phyloP scores from a whole-genome alignment of 1,140 invertebrate species.

The Leptinotarsa undecemlineata region DNA sequence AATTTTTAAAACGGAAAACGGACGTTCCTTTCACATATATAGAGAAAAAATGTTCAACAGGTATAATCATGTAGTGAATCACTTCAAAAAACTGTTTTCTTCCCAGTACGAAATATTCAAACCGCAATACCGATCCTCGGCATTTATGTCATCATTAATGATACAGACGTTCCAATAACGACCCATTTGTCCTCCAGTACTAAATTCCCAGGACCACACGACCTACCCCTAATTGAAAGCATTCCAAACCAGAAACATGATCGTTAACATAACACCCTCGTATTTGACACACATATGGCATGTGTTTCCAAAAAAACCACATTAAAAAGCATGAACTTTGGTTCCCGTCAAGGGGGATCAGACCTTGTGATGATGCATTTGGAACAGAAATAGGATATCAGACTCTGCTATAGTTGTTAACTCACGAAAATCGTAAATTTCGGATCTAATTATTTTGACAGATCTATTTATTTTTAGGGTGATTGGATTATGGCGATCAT shows the following conservation, averaged over 20 bases:
- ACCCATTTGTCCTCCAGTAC: no score
- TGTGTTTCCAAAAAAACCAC: not conserved
- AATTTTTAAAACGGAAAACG: no score
- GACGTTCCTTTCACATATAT: no score
- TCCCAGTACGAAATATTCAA: no score
- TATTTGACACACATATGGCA: constrained; percentile 1
- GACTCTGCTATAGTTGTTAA: not conserved
- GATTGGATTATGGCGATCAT: not conserved
- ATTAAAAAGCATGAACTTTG: not conserved
- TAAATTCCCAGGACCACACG: no score
- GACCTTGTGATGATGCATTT: not conserved
- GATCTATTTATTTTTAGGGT: not conserved
- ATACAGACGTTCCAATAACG: no score
- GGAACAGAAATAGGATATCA: not conserved
- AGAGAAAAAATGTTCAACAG: no score
- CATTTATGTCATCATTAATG: no score
- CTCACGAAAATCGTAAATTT: not conserved
- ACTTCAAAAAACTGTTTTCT: no score
- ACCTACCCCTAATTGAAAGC: not conserved
- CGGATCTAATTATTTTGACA: not conserved
- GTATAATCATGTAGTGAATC: no score
- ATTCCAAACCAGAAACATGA: not conserved
- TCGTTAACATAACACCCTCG: constrained; percentile 3
- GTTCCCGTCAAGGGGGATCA: not conserved
- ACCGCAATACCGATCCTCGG: no score